phyloP scores from a whole-genome alignment of 2,113 vertebrate genomes.

The Mellivora capensis region DNA sequence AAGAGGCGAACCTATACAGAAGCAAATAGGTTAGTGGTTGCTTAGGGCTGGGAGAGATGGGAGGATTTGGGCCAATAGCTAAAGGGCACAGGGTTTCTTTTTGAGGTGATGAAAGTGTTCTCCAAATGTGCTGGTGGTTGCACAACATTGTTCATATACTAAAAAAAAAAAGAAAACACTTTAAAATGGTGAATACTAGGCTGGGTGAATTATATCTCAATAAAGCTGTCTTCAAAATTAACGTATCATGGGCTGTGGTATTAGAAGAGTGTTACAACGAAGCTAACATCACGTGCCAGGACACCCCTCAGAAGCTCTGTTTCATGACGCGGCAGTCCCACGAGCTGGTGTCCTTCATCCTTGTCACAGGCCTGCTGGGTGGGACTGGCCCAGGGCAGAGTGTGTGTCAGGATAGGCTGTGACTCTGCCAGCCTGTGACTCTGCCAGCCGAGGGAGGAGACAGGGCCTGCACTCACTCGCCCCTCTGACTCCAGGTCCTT shows the following conservation, averaged over 20 bases:
- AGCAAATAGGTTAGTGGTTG: neutral
- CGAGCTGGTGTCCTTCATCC: neutral
- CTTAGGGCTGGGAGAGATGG: neutral
- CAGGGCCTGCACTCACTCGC: too few species aligned
- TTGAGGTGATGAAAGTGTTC: neutral
- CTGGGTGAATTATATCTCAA: neutral
- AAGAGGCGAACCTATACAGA: neutral
- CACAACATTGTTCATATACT: neutral
- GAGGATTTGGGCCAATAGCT: neutral
- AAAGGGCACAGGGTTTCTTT: neutral
- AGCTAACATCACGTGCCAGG: neutral
- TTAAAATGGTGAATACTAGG: neutral
- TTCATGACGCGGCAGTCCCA: neutral
- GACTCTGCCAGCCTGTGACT: neutral
- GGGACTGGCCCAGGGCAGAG: neutral
- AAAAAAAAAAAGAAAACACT: neutral
- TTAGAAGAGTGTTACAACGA: neutral
- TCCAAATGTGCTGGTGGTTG: too few species aligned
- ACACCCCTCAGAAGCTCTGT: neutral
- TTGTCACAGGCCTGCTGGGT: neutral
- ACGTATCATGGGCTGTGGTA: neutral
- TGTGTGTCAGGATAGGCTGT: neutral
- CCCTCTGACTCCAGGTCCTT: neutral
- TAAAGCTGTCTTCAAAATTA: neutral
- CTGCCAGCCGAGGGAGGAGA: rapidly evolving